Conservation (phyloP, 2,888 invertebrate species). For the Hirtodrosophila confusa region DNA sequence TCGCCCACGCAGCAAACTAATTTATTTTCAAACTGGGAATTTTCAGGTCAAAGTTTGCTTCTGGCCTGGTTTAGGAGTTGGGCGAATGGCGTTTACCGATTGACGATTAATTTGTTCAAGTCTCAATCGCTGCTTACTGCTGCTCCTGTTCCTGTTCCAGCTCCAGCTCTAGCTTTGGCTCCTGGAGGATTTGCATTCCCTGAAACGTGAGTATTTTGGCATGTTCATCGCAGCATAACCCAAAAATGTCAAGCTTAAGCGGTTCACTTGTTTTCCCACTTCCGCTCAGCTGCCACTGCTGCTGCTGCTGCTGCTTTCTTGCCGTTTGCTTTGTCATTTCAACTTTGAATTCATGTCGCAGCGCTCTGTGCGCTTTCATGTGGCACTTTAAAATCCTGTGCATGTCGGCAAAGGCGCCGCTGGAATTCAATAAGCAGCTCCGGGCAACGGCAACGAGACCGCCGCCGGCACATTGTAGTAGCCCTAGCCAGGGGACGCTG, state of each 20-base stretch:
- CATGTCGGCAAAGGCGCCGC: slow-evolving; percentile 58
- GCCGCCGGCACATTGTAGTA: background rate
- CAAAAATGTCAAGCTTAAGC: slow-evolving; percentile 73
- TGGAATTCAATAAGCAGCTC: slow-evolving; percentile 72
- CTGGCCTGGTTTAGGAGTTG: background rate
- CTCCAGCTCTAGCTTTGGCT: slow-evolving; percentile 4
- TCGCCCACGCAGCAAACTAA: slow-evolving; percentile 72
- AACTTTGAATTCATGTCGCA: slow-evolving; percentile 73
- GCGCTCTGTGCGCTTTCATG: slow-evolving; percentile 58
- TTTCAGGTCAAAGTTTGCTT: slow-evolving; percentile 47
- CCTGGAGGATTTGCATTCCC: slow-evolving; percentile 62
- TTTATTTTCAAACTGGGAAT: slow-evolving; percentile 74
- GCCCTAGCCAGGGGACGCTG: slow-evolving; percentile 17
- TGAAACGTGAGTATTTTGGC: slow-evolving; percentile 54
- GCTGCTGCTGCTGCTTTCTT: slow-evolving; percentile 22
- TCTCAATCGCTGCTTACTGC: slow-evolving; percentile 62
- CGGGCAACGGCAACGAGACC: background rate
- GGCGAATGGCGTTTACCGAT: slow-evolving; percentile 18
- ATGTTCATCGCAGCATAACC: slow-evolving; percentile 75
- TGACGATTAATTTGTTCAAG: slow-evolving; percentile 72
- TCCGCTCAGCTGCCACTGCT: slow-evolving; percentile 1
- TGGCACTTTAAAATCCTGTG: slow-evolving; percentile 74
- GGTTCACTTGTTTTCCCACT: slow-evolving; percentile 39
- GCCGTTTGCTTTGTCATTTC: slow-evolving; percentile 69
- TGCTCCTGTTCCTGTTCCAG: slow-evolving; percentile 2